Percentiles rank a stretch among this genome's conserved stretches.
These are phyloP conservation scores for Zonitis immaculata DNA, from an alignment of 2,888 invertebrate genomes.

Conservation along the genomic window DNA sequence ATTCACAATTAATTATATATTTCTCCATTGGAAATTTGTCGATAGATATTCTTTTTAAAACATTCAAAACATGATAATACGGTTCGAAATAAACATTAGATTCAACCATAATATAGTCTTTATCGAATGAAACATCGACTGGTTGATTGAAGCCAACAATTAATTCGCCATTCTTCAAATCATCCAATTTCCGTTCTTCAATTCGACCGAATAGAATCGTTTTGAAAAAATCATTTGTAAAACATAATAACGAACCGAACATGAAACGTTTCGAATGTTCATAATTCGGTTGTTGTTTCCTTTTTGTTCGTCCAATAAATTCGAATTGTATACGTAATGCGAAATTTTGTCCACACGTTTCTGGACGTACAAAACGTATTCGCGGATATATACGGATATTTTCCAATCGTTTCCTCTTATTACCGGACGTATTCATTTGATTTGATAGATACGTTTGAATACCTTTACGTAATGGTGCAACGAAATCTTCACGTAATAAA, in stretches of 20 bases:
- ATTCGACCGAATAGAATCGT: constrained; percentile 67
- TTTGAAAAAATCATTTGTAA: constrained; percentile 65
- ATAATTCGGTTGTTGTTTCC: constrained; percentile 46
- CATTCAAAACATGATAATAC: constrained; percentile 67
- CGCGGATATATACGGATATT: constrained; percentile 25
- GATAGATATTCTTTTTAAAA: constrained; percentile 57
- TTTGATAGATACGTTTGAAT: constrained; percentile 42
- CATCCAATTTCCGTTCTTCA: constrained; percentile 52
- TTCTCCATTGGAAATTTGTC: constrained; percentile 62
- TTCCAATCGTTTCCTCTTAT: constrained; percentile 20
- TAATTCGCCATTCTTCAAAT: constrained; percentile 54
- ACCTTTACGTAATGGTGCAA: constrained; percentile 66
- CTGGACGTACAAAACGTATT: constrained; percentile 20
- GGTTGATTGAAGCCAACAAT: constrained; percentile 53
- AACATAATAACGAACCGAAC: constrained; percentile 67
- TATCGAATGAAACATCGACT: constrained; percentile 48
- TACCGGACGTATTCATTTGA: neutral
- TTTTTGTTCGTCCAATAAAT: constrained; percentile 30
- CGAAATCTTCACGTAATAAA: constrained; percentile 74
- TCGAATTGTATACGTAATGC: constrained; percentile 27
- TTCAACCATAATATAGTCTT: constrained; percentile 63
- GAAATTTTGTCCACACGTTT: constrained; percentile 22
- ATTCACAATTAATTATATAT: constrained; percentile 59
- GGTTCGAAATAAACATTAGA: constrained; percentile 79
- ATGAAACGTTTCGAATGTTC: constrained; percentile 58